phyloP scores from a whole-genome alignment of 2,797 vertebrate species.

The Babyrousa celebensis region DNA sequence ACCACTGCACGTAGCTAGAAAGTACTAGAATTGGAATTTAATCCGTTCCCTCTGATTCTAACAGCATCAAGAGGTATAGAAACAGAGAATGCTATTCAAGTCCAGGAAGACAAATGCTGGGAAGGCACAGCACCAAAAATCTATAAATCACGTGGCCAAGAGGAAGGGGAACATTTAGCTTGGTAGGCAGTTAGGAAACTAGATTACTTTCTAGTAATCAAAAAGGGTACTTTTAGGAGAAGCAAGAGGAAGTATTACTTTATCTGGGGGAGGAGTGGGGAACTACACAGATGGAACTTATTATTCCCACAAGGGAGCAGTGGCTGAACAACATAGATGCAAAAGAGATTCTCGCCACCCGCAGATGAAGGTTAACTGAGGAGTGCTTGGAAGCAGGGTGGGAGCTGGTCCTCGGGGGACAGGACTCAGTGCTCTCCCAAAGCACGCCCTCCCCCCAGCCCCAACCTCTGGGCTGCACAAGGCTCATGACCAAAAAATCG shows the following conservation, averaged over 20 bases:
- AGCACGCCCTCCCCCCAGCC: background rate
- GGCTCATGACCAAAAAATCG: background rate
- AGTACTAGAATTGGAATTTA: background rate
- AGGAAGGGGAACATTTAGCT: background rate
- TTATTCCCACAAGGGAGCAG: conserved; percentile 36
- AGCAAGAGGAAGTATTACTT: conserved; percentile 58
- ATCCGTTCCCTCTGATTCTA: conserved; percentile 39
- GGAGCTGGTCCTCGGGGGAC: background rate
- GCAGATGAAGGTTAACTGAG: background rate
- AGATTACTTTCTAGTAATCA: conserved; percentile 25
- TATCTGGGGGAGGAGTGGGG: background rate
- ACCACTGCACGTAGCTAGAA: background rate
- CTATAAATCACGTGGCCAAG: background rate
- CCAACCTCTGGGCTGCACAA: background rate
- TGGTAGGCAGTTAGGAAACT: conserved; percentile 1
- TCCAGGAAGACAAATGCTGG: background rate
- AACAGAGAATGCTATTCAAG: background rate
- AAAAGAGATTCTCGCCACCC: background rate
- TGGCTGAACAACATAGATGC: background rate
- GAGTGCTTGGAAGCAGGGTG: background rate
- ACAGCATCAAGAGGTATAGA: conserved; percentile 17
- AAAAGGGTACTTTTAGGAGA: background rate
- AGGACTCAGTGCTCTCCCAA: background rate
- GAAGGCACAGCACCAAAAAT: background rate
- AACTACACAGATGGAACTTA: background rate